phyloP scores from a whole-genome alignment of 1,140 invertebrate genomes.

The Atta texana region DNA sequence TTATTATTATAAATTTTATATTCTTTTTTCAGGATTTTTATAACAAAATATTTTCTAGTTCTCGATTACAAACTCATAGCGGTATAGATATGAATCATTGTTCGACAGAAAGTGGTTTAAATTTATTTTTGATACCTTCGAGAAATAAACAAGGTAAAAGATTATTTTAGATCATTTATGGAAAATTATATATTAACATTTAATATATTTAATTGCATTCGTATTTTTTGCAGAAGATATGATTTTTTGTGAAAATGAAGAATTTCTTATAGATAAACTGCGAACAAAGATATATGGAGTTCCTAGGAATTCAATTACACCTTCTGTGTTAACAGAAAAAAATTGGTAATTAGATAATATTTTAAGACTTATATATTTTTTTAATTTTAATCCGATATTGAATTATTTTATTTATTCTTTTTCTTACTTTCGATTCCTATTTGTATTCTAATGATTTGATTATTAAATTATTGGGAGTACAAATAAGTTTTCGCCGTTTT shows the following conservation, averaged over 20 bases:
- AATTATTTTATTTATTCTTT: neutral
- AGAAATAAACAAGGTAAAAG: slow-evolving; percentile 88
- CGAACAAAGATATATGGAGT: slow-evolving; percentile 90
- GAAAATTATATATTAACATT: slow-evolving; percentile 17
- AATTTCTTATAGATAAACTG: slow-evolving; percentile 89
- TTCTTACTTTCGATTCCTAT: neutral
- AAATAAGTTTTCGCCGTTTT: too few species aligned
- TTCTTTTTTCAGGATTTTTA: slow-evolving; percentile 87
- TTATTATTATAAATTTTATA: slow-evolving; percentile 6
- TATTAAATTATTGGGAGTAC: neutral
- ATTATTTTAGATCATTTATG: slow-evolving; percentile 25
- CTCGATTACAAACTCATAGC: slow-evolving; percentile 90
- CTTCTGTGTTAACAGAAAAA: slow-evolving; percentile 89
- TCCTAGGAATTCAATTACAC: slow-evolving; percentile 89
- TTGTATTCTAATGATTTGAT: neutral
- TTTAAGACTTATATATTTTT: neutral
- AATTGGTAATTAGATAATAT: slow-evolving; percentile 87
- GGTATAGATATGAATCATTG: slow-evolving; percentile 88
- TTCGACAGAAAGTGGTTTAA: slow-evolving; percentile 88
- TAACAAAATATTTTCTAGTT: slow-evolving; percentile 89
- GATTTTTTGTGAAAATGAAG: slow-evolving; percentile 89
- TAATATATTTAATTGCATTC: neutral
- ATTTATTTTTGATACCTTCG: slow-evolving; percentile 91
- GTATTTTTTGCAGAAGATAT: slow-evolving; percentile 85
- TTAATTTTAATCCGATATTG: neutral